These are phyloP conservation scores for Coreoperca whiteheadi DNA, from an alignment of 2,113 vertebrate species.

Conservation along the genomic window DNA sequence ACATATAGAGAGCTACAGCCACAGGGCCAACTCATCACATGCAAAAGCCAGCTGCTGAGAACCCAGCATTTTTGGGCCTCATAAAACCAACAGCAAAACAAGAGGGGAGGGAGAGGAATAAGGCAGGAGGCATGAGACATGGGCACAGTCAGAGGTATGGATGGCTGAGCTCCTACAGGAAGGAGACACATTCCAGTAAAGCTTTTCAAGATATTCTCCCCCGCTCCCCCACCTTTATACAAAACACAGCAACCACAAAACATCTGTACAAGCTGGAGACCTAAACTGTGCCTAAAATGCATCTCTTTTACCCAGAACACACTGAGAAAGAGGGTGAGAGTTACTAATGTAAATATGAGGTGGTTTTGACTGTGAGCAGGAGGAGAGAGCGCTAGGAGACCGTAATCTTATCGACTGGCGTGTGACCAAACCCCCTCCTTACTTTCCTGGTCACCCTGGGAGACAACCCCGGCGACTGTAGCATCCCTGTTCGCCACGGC, in stretches of 20 bases:
- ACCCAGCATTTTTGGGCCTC: slow-evolving; percentile 63
- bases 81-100: slow-evolving; percentile 79
- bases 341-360: slow-evolving; percentile 60
- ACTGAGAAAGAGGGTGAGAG: not conserved
- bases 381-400: slow-evolving; percentile 8
- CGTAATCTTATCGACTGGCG: slow-evolving; percentile 39
- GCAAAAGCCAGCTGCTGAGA: slow-evolving; percentile 67
- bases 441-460: slow-evolving; percentile 41
- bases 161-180: slow-evolving; percentile 66
- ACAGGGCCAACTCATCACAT: slow-evolving; percentile 64
- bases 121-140: slow-evolving; percentile 60
- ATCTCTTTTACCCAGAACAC: slow-evolving; percentile 15
- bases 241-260: slow-evolving; percentile 53
- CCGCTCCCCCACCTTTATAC: slow-evolving; percentile 50
- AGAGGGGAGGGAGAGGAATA: slow-evolving; percentile 47
- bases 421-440: slow-evolving; percentile 22
- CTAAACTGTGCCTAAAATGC: slow-evolving; percentile 39
- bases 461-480: slow-evolving; percentile 42
- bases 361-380: slow-evolving; percentile 18
- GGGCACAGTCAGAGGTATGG: slow-evolving; percentile 70
- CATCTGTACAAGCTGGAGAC: slow-evolving; percentile 37
- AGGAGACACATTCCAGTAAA: slow-evolving; percentile 69
- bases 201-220: slow-evolving; percentile 57
- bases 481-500: slow-evolving; percentile 34
- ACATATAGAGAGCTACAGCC: slow-evolving; percentile 34